Evolutionary conservation across 2,797 vertebrate genomes (phyloP).

Genomic region (Cossypha caffra): DNA sequence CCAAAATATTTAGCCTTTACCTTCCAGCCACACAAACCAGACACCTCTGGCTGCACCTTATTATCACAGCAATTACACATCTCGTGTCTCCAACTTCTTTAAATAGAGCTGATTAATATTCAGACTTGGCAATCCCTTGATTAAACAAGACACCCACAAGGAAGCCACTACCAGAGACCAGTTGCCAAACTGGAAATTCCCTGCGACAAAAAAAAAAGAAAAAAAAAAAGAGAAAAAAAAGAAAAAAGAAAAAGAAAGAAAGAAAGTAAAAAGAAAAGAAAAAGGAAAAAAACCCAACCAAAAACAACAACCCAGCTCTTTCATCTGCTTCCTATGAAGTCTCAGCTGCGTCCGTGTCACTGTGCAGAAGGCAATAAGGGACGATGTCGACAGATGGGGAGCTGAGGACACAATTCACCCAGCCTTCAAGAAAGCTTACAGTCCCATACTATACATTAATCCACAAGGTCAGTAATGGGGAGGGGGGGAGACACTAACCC

Average conservation of each 20-base stretch:
- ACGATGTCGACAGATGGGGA: conserved; percentile 66
- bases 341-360: conserved; percentile 40
- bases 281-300: background rate
- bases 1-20: background rate
- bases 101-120: conserved; percentile 40
- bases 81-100: conserved; percentile 9
- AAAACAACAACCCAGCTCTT: background rate
- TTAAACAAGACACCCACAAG: conserved; percentile 30
- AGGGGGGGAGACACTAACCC: background rate
- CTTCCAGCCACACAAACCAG: background rate
- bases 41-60: background rate
- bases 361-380: conserved; percentile 51
- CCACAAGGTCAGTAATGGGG: conserved; percentile 62
- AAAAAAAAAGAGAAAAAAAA: background rate
- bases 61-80: background rate
- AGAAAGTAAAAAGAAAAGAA: background rate
- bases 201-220: background rate
- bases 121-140: conserved; percentile 7
- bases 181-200: conserved; percentile 42
- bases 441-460: conserved; percentile 66
- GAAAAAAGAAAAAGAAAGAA: background rate
- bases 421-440: conserved; percentile 71
- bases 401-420: conserved; percentile 70
- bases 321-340: conserved; percentile 47
- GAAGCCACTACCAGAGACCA: background rate